Percentiles rank a stretch among this genome's conserved stretches.
Conservation (phyloP, 1,140 invertebrate species). For the Bombyx mandarina region DNA sequence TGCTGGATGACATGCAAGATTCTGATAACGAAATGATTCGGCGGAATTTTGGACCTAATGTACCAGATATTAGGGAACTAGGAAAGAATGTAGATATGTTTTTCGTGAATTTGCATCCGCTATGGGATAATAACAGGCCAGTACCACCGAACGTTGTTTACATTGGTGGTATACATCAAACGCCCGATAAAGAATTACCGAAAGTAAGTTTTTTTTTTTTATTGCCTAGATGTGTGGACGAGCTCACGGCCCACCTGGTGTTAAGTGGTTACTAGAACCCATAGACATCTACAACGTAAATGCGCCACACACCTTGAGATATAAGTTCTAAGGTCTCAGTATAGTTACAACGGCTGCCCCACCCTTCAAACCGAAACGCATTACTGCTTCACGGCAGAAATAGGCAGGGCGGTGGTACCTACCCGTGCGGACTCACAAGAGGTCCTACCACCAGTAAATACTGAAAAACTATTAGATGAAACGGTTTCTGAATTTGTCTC, state of each 20-base stretch:
- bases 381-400: too few species aligned
- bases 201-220: neutral
- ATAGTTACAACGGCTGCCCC: too few species aligned
- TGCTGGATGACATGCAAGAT: neutral
- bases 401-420: too few species aligned
- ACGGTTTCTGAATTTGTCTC: too few species aligned
- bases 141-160: slow-evolving; percentile 1
- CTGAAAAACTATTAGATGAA: neutral
- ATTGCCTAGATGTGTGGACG: neutral
- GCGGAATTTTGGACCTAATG: slow-evolving; percentile 45
- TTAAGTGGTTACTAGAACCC: too few species aligned
- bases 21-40: slow-evolving; percentile 18
- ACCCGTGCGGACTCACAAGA: too few species aligned
- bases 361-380: too few species aligned
- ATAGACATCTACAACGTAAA: too few species aligned
- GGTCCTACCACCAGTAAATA: too few species aligned
- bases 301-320: too few species aligned
- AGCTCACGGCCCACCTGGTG: too few species aligned
- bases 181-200: slow-evolving; percentile 2
- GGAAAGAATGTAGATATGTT: slow-evolving; percentile 66
- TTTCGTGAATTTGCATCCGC: slow-evolving; percentile 46
- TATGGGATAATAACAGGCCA: slow-evolving; percentile 2
- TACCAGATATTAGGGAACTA: slow-evolving; percentile 51
- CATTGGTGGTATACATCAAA: slow-evolving; percentile 2
- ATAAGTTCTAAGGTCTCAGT: too few species aligned